Conservation (phyloP, 2,888 invertebrate species). For the Torymus tubicola region DNA sequence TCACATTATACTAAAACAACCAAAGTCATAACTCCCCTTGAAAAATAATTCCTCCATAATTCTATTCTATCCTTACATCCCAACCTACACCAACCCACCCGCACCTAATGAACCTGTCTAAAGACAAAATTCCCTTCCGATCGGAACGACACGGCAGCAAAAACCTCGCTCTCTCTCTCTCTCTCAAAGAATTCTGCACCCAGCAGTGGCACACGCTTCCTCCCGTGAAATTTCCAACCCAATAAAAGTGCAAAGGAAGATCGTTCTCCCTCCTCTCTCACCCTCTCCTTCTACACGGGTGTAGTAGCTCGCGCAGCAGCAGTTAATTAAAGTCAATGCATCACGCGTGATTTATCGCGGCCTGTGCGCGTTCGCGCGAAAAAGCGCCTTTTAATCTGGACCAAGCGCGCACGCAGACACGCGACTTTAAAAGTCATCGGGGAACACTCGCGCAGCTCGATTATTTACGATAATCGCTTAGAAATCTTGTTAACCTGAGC, state of each 20-base stretch:
- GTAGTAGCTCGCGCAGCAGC: background rate
- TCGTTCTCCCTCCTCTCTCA: background rate
- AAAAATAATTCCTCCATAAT: too few relatives aligned
- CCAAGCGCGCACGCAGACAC: conserved; percentile 22
- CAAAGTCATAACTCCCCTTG: too few relatives aligned
- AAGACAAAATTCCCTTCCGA: background rate
- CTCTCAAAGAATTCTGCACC: background rate
- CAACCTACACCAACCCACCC: too few relatives aligned
- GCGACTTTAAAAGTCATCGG: conserved; percentile 48
- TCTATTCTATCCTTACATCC: too few relatives aligned
- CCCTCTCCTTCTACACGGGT: too few relatives aligned
- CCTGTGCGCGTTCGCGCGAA: conserved; percentile 6
- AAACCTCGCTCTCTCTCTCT: background rate
- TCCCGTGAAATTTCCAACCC: conserved; percentile 43
- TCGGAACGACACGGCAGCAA: background rate
- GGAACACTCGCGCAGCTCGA: conserved; percentile 18
- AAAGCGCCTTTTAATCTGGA: conserved; percentile 45
- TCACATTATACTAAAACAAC: too few relatives aligned
- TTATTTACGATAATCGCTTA: conserved; percentile 59
- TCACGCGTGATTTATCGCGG: conserved; percentile 55
- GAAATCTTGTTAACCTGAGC: conserved; percentile 52
- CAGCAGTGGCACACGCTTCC: conserved; percentile 3
- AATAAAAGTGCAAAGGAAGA: conserved; percentile 39
- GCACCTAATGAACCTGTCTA: too few relatives aligned
- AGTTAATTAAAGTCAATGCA: conserved; percentile 60